Evolutionary conservation across 2,888 invertebrate genomes (phyloP).

Genomic region (Polydrusus tereticollis): DNA sequence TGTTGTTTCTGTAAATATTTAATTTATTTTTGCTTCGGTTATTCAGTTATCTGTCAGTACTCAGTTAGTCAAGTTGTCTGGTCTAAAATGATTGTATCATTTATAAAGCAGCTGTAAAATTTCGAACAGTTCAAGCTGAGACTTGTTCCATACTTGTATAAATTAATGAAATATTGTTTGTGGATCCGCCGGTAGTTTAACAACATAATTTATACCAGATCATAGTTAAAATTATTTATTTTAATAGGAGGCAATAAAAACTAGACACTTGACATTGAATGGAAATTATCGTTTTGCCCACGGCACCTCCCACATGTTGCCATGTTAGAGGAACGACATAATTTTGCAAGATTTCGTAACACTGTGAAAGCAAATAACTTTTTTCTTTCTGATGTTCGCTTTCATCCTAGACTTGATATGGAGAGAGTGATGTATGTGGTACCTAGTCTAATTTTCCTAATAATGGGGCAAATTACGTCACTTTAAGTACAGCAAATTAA

Average conservation of each 20-base stretch:
- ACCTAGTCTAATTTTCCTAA: too few species aligned
- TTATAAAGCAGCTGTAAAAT: too few species aligned
- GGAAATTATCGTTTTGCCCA: constrained; percentile 12
- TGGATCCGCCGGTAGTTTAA: background rate
- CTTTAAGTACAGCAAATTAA: background rate
- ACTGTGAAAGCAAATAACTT: too few species aligned
- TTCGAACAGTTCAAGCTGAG: background rate
- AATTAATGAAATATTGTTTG: background rate
- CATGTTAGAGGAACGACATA: constrained; percentile 5
- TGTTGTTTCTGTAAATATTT: too few species aligned
- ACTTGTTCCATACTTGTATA: background rate
- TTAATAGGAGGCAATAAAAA: constrained; percentile 26
- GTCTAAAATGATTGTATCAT: too few species aligned
- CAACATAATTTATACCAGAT: constrained; percentile 27
- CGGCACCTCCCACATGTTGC: constrained; percentile 11
- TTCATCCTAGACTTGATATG: too few species aligned
- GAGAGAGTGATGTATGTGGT: too few species aligned
- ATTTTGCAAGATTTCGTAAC: constrained; percentile 22
- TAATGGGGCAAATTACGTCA: too few species aligned
- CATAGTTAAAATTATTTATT: constrained; percentile 32
- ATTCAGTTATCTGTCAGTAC: too few species aligned
- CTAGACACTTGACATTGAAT: constrained; percentile 33
- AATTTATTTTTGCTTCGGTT: too few species aligned
- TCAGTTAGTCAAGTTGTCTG: too few species aligned
- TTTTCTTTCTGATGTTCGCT: too few species aligned